Evolutionary conservation across 2,888 invertebrate genomes (phyloP), one percentile per base, ranked within the genome.

Genomic region (Apotomis betuletana): DNA sequence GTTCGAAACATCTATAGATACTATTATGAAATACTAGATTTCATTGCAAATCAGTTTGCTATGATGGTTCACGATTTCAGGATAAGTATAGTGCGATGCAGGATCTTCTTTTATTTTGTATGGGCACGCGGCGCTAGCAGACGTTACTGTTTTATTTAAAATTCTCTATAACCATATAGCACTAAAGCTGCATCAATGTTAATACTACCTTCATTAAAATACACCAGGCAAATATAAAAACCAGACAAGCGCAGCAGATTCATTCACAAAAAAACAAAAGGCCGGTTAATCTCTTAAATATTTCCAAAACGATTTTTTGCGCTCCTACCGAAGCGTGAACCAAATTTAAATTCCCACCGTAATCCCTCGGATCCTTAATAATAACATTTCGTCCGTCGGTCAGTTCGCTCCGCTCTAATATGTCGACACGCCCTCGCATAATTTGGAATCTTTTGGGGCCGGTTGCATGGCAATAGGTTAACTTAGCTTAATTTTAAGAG

Each of bases 271-370:
- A 65, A 57, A 65, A 57, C 65, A 57, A 55, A 64, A 44, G 41
- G 52, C 41, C 52, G 55, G 27, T 44, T 57, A 44, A 55, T 64
- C 54, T 64, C 10, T 44, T 57, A 65, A 65, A 65, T 44, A 44
- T 57, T 65, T 57, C 65, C 57, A 46, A 65, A 65, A 65, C 46
- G 55, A 65, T 65, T 65, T 65, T 61, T 65, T 65, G 55, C 55
- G 55, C 54, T 65, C 57, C 65, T 65, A 65, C 65, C 55, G 65
- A 71, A 71, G 67, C 71, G 67, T 71, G 71, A 71, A 71, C 61
- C 41, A 67, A 71, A 67, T 62, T 62, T 44, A 44, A 70, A 70
- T 54, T 55, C 58, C 58, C 41, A 44, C 38, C 61, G n/a, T 57
- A 67, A 62, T 57, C 65, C 65, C 60, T 58, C 41, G 57, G 61